Conservation (phyloP, 2,797 vertebrate species). For the Muscicapa comitata region DNA sequence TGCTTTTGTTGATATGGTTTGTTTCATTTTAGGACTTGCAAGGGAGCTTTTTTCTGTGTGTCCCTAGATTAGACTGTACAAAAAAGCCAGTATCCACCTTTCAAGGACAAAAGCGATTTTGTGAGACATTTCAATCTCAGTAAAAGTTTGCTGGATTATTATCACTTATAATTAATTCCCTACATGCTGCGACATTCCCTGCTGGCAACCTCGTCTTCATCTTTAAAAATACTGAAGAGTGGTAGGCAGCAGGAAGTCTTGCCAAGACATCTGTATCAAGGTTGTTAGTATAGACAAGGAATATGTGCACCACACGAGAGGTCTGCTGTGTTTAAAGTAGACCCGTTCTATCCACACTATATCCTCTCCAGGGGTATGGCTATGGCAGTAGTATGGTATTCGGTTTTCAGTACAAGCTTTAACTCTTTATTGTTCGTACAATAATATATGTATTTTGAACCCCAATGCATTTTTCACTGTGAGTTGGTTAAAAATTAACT, state of each 20-base stretch:
- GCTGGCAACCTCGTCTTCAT: slow-evolving; percentile 20
- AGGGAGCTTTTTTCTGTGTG: background rate
- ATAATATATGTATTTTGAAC: background rate
- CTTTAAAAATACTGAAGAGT: slow-evolving; percentile 2
- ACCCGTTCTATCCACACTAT: background rate
- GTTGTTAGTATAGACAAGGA: background rate
- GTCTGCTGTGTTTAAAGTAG: background rate
- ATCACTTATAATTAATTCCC: slow-evolving; percentile 21
- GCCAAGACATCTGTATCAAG: slow-evolving; percentile 34
- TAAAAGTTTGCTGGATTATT: slow-evolving; percentile 24
- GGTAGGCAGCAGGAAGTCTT: slow-evolving; percentile 1
- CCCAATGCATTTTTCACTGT: background rate
- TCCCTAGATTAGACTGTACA: background rate
- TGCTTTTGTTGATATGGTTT: background rate
- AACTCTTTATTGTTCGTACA: background rate
- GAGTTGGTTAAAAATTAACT: background rate
- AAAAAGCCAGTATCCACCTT: background rate
- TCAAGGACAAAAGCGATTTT: background rate
- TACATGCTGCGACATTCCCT: background rate
- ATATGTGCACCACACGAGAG: background rate
- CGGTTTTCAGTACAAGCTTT: background rate
- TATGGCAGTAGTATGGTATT: background rate
- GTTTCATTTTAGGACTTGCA: background rate
- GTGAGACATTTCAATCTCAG: background rate
- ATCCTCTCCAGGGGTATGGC: background rate